Base-by-base conservation (phyloP, 2,797 vertebrate genomes). In the Falco rusticolus region DNA sequence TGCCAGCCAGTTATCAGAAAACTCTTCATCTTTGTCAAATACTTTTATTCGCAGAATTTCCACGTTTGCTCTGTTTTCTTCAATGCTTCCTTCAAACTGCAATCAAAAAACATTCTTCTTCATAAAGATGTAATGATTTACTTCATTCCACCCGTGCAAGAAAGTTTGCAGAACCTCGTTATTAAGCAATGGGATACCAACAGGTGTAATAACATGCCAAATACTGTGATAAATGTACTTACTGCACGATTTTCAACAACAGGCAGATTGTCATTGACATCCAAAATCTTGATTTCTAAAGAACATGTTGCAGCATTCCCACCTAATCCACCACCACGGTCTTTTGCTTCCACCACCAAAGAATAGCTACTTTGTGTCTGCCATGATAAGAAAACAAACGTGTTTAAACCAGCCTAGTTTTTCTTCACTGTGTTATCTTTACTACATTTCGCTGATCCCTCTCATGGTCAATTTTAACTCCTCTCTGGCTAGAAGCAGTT, bases 201-300 rank as follows among this genome's bases (percentile, higher is more conserved):
- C 37, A 86, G 12, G 29, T 48, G 10, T 41, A 89, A 31, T 14
- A 92, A 70, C 12, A 54, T 5, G 54, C 7, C 25, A 82, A 47
- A 34, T 84, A 34, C 11, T 25, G 29, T 50, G 68, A 75, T 43
- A 70, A 77, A 18, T 51, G 57, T 72, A 94, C 95, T 98, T 97
- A 99, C 99, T 96, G 87, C 29, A 11, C 51, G 54, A 64, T 98
- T 97, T 97, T 99, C 98, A 80, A 99, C 95, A 20, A 95, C 91
- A 41, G 99, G 99, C 33, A 98, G 54, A 34, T 99, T 99, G 96
- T 99, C 99, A 91, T 99, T 99, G 92, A 99, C 99, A 95, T 99
- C 99, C 96, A 98, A 64, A 95, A 99, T 91, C 28, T 91, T 98
- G 94, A 99, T 97, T 95, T 98, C 97, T 83, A 99, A 97, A 50